Conservation (phyloP, 2,888 invertebrate genomes). For the Lycocerus yunnanus region DNA sequence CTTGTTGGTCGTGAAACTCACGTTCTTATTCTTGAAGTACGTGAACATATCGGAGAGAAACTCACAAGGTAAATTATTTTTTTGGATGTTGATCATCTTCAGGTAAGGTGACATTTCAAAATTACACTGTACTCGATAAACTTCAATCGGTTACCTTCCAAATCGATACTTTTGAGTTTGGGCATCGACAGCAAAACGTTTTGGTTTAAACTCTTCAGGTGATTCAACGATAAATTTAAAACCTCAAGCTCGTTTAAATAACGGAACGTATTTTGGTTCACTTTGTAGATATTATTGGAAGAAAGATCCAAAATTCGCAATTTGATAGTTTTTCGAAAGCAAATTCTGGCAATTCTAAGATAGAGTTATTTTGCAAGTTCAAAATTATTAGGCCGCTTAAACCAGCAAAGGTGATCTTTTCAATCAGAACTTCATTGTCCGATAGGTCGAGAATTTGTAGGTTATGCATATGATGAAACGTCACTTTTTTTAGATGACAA, state of each 20-base stretch:
- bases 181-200: neutral
- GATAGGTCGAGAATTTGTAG: constrained; percentile 43
- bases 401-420: neutral
- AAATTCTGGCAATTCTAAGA: neutral
- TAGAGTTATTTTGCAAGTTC: neutral
- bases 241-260: neutral
- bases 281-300: neutral
- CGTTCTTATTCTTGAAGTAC: neutral
- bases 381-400: neutral
- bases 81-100: neutral
- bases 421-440: constrained; percentile 30
- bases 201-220: neutral
- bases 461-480: constrained; percentile 33
- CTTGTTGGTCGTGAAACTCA: neutral
- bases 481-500: neutral
- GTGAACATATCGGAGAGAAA: neutral
- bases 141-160: neutral
- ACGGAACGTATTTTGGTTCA: neutral
- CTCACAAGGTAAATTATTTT: neutral
- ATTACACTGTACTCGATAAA: neutral
- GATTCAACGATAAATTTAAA: neutral
- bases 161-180: neutral
- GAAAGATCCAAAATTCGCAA: neutral
- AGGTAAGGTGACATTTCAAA: neutral
- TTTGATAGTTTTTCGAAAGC: neutral